Evolutionary conservation across 2,888 invertebrate genomes (phyloP).

Genomic region (Phragmatobia fuliginosa): DNA sequence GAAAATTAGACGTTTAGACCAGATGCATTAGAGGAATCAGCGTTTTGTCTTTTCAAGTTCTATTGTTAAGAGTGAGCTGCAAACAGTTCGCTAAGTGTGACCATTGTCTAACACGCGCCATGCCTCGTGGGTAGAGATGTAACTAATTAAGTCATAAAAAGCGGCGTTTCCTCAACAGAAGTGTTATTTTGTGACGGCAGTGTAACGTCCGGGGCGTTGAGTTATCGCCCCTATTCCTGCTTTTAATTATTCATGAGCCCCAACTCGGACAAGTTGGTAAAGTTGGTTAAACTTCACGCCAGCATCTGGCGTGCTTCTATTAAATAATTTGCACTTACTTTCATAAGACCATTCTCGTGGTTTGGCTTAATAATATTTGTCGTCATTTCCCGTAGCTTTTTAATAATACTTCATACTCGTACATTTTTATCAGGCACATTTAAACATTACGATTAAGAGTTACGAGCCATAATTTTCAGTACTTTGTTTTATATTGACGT

Average conservation of each 20-base stretch:
- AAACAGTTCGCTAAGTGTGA: conserved; percentile 10
- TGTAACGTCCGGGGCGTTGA: conserved; percentile 63
- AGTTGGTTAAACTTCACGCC: conserved; percentile 64
- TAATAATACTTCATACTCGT: neutral
- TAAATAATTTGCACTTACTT: conserved; percentile 78
- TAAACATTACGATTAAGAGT: neutral
- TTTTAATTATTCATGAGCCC: conserved; percentile 82
- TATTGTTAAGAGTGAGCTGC: neutral
- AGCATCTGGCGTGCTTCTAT: conserved; percentile 75
- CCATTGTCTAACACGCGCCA: conserved; percentile 35
- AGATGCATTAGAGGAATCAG: neutral
- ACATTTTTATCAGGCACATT: neutral
- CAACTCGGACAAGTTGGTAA: conserved; percentile 65
- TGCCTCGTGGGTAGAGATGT: conserved; percentile 66
- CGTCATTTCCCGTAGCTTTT: conserved; percentile 7
- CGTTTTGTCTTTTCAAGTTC: neutral
- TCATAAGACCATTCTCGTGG: conserved; percentile 58
- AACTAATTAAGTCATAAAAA: conserved; percentile 82
- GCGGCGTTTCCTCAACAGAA: conserved; percentile 68
- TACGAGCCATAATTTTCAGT: neutral
- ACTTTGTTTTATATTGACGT: neutral
- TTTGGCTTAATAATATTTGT: conserved; percentile 56
- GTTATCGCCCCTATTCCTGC: conserved; percentile 74
- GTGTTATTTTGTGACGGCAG: conserved; percentile 71
- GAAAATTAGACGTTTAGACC: too few species aligned